phyloP scores from a whole-genome alignment of 2,797 vertebrate genomes.

The Triplophysa bombifrons region DNA sequence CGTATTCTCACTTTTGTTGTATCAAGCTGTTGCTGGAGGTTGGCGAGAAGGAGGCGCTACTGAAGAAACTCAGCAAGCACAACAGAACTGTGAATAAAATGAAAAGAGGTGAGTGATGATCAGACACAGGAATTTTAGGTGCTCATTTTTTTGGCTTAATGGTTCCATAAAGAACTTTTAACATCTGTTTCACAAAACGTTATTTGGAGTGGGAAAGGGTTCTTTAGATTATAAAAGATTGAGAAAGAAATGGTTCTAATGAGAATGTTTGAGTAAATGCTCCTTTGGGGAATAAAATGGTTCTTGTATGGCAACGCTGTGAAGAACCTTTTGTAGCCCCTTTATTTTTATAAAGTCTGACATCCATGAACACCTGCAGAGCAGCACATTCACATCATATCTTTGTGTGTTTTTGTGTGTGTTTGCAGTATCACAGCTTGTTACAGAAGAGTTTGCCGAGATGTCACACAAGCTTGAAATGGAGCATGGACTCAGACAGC shows the following conservation, averaged over 20 bases:
- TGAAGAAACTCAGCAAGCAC: conserved; percentile 69
- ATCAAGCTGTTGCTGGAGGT: conserved; percentile 66
- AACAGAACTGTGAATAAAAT: conserved; percentile 75
- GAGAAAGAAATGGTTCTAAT: too few relatives aligned
- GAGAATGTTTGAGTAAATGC: too few relatives aligned
- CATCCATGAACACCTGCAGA: too few relatives aligned
- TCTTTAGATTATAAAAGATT: too few relatives aligned
- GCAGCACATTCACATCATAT: neutral
- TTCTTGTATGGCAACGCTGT: too few relatives aligned
- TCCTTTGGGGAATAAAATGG: too few relatives aligned
- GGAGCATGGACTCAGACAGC: conserved; percentile 80
- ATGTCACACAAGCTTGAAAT: conserved; percentile 78
- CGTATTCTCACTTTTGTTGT: neutral
- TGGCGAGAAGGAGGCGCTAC: conserved; percentile 71
- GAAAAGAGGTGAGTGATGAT: conserved; percentile 72
- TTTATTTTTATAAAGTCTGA: too few relatives aligned
- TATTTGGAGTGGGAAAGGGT: too few relatives aligned
- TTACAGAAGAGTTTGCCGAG: conserved; percentile 78
- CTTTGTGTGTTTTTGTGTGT: conserved; percentile 30
- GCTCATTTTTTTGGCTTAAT: too few relatives aligned
- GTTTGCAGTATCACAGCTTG: conserved; percentile 74
- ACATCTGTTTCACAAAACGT: too few relatives aligned
- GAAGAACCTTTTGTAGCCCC: too few relatives aligned
- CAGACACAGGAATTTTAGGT: neutral
- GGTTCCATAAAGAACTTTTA: too few relatives aligned